Base-by-base conservation (phyloP, 1,140 invertebrate species). In the Dermatophagoides farinae region DNA sequence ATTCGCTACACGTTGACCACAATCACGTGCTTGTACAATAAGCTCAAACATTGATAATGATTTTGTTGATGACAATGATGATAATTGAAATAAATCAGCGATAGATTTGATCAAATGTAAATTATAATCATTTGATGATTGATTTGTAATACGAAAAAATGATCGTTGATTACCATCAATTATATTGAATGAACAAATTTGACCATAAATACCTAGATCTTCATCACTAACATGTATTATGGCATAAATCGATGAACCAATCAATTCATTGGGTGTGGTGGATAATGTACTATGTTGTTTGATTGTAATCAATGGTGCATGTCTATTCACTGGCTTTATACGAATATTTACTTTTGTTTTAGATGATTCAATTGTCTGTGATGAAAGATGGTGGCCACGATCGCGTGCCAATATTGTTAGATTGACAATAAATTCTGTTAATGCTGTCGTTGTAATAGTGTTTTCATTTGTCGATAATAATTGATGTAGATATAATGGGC, bases 131-230 rank as follows among this genome's bases (percentile, higher is more conserved):
- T 64, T 60, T 2, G 62, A 22, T 6, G 55, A 52, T 2, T 57
- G 59, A 20, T 66, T 66, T 25, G 67, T 74, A 22, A 93, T 79
- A 16, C 82, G 76, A 70, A 92, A 92, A 71, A 88, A 82, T 0
- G 85, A 84, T 66, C 88, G 82, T 0, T 85, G 82, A 71, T 91
- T 88, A 0, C 88, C 88, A 50, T 84, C 82, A 6, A 88, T 79
- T 61, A 96, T 92, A 65, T 86, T 82, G n/a, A 96, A 74, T 46
- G 75, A 77, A 12, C 78, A 79, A 38, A 95, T 85, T 66, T 85
- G 75, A 0, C 90, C 91, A 46, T 69, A 66, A 20, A 61, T 39
- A 0, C 88, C 89, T 39, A 74, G 72, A 71, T 97, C 91, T 18
- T 78, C 75, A 69, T 96, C 90, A 14, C 77, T 77, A 0, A 91